Evolutionary conservation across 2,797 vertebrate genomes (phyloP).

Genomic region (Apogon talboti): DNA sequence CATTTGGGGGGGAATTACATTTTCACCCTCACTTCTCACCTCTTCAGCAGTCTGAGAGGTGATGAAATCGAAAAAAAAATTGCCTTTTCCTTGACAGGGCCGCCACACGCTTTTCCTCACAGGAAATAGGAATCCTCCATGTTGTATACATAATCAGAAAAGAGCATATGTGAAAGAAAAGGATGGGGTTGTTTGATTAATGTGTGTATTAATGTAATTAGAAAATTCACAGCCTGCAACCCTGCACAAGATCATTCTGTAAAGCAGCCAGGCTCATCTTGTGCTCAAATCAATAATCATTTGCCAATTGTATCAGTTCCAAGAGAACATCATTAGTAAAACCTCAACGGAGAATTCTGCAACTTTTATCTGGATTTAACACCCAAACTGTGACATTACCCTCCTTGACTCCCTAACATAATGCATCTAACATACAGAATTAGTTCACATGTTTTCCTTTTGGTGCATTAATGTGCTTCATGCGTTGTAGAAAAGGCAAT

Average conservation of each 20-base stretch:
- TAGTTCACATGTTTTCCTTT: conserved; percentile 51
- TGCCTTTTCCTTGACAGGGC: conserved; percentile 32
- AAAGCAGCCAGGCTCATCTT: conserved; percentile 54
- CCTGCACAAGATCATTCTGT: conserved; percentile 43
- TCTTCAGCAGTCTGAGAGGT: conserved; percentile 43
- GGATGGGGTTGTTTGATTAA: conserved; percentile 24
- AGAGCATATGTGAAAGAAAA: background rate
- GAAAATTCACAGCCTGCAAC: conserved; percentile 51
- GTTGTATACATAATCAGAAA: background rate
- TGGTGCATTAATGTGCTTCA: conserved; percentile 53
- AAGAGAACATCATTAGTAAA: conserved; percentile 67
- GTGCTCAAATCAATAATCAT: conserved; percentile 73
- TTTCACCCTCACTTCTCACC: conserved; percentile 64
- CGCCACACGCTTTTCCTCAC: conserved; percentile 19
- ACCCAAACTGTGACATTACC: conserved; percentile 49
- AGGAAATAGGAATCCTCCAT: conserved; percentile 2
- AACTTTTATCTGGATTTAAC: conserved; percentile 65
- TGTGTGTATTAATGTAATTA: conserved; percentile 57
- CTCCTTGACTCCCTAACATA: conserved; percentile 38
- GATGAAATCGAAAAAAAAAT: conserved; percentile 61
- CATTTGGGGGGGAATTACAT: conserved; percentile 66
- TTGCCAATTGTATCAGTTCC: conserved; percentile 75
- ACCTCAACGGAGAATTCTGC: conserved; percentile 56
- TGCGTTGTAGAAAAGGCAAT: conserved; percentile 64
- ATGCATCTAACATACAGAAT: conserved; percentile 43